Percentiles rank a stretch among this genome's conserved stretches.
These are phyloP conservation scores for Sipha flava DNA, from an alignment of 1,140 invertebrate genomes.

Conservation along the genomic window DNA sequence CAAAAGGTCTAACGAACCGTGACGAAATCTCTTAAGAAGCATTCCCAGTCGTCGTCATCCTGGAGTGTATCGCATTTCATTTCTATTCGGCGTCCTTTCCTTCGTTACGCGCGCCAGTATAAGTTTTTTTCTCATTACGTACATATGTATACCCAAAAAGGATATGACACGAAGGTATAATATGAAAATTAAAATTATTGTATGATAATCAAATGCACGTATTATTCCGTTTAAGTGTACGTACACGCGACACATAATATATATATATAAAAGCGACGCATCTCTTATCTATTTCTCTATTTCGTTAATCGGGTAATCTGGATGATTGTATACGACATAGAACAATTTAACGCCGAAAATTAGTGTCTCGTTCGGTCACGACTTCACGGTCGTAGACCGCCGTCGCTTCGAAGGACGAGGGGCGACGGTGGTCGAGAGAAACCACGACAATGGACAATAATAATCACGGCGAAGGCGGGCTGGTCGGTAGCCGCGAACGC, in stretches of 20 bases:
- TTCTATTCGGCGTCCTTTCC: background rate
- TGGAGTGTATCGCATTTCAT: background rate
- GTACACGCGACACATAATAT: no score
- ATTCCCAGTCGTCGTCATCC: background rate
- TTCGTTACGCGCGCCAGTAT: background rate
- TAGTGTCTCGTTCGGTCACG: slow-evolving; percentile 22
- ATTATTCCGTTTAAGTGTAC: no score
- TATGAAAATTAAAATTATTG: no score
- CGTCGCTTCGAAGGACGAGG: background rate
- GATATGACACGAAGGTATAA: no score
- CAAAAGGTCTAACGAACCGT: slow-evolving; percentile 19
- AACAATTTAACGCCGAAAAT: background rate
- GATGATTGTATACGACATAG: background rate
- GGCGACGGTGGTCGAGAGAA: background rate
- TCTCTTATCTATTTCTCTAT: no score
- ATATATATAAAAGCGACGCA: no score
- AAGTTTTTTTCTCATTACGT: background rate
- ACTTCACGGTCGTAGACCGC: slow-evolving; percentile 5
- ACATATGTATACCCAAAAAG: no score
- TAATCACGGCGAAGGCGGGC: slow-evolving; percentile 23
- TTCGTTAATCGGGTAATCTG: background rate
- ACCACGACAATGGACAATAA: slow-evolving; percentile 7
- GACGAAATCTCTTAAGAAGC: background rate
- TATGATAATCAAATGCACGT: no score
- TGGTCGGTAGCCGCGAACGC: background rate